Evolutionary conservation across 2,888 invertebrate species (phyloP).

Genomic region (Papilio gigon): DNA sequence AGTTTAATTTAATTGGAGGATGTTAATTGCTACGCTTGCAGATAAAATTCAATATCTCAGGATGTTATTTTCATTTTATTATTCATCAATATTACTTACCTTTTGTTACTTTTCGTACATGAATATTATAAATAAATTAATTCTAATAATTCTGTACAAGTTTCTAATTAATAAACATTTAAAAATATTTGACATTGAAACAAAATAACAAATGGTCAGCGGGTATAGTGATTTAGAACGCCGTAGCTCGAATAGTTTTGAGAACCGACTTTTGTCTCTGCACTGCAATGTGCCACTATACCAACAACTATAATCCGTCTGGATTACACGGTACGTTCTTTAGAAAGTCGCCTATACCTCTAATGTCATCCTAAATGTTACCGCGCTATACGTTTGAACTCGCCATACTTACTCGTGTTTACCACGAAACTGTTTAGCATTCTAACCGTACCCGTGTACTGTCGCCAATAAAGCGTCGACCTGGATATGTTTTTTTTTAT

Average conservation of each 20-base stretch:
- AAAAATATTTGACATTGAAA: background rate
- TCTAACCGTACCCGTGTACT: constrained; percentile 70
- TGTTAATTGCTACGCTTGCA: constrained; percentile 36
- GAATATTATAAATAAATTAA: background rate
- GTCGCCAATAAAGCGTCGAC: constrained; percentile 75
- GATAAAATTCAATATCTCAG: constrained; percentile 20
- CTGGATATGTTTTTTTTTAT: constrained; percentile 74
- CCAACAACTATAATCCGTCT: constrained; percentile 60
- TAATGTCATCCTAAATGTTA: constrained; percentile 26
- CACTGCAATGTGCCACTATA: constrained; percentile 58
- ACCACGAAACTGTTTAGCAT: constrained; percentile 78
- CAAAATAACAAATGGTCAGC: constrained; percentile 17
- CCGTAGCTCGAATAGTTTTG: constrained; percentile 67
- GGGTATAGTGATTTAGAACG: constrained; percentile 57
- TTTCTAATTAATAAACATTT: background rate
- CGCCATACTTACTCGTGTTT: constrained; percentile 62
- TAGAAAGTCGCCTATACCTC: constrained; percentile 47
- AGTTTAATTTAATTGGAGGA: constrained; percentile 53
- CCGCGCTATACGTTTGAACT: constrained; percentile 41
- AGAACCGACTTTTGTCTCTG: constrained; percentile 72
- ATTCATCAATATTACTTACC: background rate
- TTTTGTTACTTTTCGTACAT: background rate
- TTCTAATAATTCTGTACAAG: background rate
- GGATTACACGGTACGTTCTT: constrained; percentile 44
- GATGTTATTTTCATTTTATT: background rate